A percentile compares a stretch with the other conserved stretches of the same genome.
Conservation (phyloP, 1,140 invertebrate species). For the Bilobella aurantiaca region DNA sequence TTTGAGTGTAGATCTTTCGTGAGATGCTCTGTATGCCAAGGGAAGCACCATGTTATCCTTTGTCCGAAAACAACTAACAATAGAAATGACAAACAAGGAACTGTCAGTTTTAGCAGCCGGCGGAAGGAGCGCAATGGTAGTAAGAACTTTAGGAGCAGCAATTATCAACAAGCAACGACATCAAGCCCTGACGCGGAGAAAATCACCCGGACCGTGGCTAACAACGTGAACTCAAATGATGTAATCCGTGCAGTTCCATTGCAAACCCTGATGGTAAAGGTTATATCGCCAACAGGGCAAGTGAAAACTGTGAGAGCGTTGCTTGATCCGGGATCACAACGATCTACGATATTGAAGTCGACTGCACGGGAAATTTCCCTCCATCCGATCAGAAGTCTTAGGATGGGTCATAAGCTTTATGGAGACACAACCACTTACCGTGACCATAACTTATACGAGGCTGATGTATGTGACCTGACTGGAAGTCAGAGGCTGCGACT, state of each 20-base stretch:
- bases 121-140: too few relatives aligned
- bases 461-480: neutral
- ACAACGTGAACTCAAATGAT: neutral
- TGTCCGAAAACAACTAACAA: neutral
- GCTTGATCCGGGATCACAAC: conserved; percentile 10
- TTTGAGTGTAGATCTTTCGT: neutral
- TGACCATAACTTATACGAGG: neutral
- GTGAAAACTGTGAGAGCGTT: neutral
- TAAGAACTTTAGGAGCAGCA: too few relatives aligned
- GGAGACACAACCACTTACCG: neutral
- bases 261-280: neutral
- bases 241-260: neutral
- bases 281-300: neutral
- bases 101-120: too few relatives aligned
- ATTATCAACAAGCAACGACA: too few relatives aligned
- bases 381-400: neutral
- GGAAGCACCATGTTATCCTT: neutral
- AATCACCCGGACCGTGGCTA: neutral
- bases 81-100: too few relatives aligned
- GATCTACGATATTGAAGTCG: neutral
- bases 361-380: conserved; percentile 2
- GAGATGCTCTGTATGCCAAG: conserved; percentile 2
- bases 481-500: neutral
- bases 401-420: neutral
- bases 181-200: neutral